phyloP scores from a whole-genome alignment of 1,140 invertebrate species.

The Lamellibrachia luymesi region DNA sequence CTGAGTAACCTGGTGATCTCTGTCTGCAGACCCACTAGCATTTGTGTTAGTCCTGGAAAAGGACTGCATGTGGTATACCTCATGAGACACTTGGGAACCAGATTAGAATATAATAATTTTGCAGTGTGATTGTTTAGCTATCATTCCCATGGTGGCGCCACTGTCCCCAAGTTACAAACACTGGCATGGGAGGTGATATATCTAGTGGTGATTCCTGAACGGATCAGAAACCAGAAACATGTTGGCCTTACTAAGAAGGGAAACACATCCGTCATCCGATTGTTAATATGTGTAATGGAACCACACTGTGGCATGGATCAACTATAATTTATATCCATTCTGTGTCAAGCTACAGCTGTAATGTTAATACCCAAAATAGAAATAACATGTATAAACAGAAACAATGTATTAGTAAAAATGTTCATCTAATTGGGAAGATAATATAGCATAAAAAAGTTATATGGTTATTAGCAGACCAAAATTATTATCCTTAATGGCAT shows the following conservation, averaged over 20 bases:
- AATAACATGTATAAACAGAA: no score
- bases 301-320: no score
- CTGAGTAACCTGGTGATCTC: no score
- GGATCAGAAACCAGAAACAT: neutral
- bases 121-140: neutral
- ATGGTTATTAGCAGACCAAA: no score
- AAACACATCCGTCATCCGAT: no score
- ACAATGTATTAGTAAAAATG: no score
- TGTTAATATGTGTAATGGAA: no score
- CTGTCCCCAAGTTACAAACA: neutral
- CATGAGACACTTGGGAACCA: neutral
- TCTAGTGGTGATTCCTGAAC: neutral
- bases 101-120: neutral
- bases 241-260: no score
- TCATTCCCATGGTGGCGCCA: neutral
- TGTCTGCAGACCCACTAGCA: no score
- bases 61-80: neutral
- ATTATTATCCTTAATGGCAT: no score
- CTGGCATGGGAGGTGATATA: neutral
- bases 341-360: neutral
- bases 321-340: neutral
- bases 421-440: no score
- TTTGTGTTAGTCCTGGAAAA: neutral
- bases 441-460: no score
- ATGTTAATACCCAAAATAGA: neutral